Base-by-base conservation (phyloP, 1,140 invertebrate genomes). In the Amphibalanus amphitrite region DNA sequence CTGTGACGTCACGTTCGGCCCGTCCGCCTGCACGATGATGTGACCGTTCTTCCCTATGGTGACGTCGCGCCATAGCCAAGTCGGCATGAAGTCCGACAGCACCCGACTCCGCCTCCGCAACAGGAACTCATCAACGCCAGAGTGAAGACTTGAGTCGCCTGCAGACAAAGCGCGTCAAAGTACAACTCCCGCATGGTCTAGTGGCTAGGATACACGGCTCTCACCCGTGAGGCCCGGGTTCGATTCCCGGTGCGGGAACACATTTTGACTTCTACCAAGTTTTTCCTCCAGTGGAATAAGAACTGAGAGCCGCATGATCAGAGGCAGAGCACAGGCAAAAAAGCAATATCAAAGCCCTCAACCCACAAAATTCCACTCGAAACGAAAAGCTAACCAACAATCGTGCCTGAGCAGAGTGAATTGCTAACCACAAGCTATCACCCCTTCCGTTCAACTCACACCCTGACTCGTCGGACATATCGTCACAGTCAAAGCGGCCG, bases 141-240 rank as follows among this genome's bases (percentile, higher is more conserved):
- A n/a, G n/a, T n/a, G n/a, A n/a, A n/a, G n/a, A 59, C 3, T 23
- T 59, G 6, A 3, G 23, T 23, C 17, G 23, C 47, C 47, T 59
- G 47, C 3, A 59, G 23, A 13, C 38, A 59, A 23, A 1, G 10
- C 1, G 47, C 47, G 10, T 38, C 33, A 38, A 38, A 38, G 4
- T 1, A 23, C 47, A 59, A 13, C 47, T 75, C 74, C 75, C 73
- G 72, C 74, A 74, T 75, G 69, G 75, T 75, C 75, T 75, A 75
- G 75, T 75, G 75, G 75, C 73, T 75, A 74, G 75, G 73, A 75
- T 75, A 75, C 75, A 71, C 72, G 75, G 75, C 75, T 75, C 72
- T 75, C 73, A 73, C 73, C 73, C 75, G 72, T 71, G 73, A 75
- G 72, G 75, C 75, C 75, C 73, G 73, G 75, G 75, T 75, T 75